phyloP scores from a whole-genome alignment of 2,797 vertebrate genomes.

The Syngnathus acus region DNA sequence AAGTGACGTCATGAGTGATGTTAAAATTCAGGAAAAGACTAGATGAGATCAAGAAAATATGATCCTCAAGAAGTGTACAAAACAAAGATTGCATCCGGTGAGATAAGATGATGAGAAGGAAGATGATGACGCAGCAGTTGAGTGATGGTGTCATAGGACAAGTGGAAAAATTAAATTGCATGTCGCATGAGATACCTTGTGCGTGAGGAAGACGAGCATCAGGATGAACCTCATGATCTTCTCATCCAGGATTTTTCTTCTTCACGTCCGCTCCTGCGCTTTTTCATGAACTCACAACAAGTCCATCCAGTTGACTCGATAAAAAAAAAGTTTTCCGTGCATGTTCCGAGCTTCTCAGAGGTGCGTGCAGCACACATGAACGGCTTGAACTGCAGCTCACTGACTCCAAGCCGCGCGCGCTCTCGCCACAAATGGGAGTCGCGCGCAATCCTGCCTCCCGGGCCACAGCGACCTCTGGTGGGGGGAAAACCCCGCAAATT shows the following conservation, averaged over 20 bases:
- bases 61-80: too few species aligned
- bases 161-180: neutral
- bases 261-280: neutral
- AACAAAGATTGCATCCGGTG: neutral
- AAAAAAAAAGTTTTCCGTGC: neutral
- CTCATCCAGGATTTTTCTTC: neutral
- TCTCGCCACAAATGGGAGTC: too few species aligned
- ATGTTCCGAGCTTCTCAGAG: neutral
- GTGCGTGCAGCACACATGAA: neutral
- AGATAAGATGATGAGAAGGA: neutral
- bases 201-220: neutral
- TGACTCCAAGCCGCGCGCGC: neutral
- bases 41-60: too few species aligned
- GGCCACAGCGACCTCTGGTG: neutral
- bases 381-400: neutral
- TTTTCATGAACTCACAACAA: neutral
- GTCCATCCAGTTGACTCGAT: neutral
- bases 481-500: neutral
- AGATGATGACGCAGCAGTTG: neutral
- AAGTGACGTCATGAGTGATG: too few species aligned
- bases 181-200: neutral
- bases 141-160: neutral
- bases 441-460: neutral
- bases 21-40: too few species aligned
- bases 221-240: constrained; percentile 1